Base-by-base conservation (phyloP, 2,888 invertebrate species). In the Drosophila neotestacea region DNA sequence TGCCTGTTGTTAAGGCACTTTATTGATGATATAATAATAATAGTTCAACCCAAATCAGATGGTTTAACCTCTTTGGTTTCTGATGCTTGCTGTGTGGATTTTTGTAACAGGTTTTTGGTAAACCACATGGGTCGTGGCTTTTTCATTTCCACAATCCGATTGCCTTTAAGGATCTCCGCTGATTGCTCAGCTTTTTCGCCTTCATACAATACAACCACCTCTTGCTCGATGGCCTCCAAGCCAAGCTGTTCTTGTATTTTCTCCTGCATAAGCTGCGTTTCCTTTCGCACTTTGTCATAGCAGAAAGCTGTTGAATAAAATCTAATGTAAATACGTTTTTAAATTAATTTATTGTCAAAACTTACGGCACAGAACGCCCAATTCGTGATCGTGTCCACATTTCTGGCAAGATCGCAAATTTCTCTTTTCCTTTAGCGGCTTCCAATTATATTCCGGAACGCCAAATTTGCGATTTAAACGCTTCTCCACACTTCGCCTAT, bases 41-140 rank as follows among this genome's bases (percentile, higher is more conserved):
- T 38, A 30, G 28, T 3, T 56, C 94, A 96, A 68, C 95, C 96
- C 87, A 96, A 93, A 83, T 96, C 94, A 47, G 94, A 94, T 38
- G 96, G 96, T 91, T 96, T 96, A 0, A 96, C 94, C 92, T 96
- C 95, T 75, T 94, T 95, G 0, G 96, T 94, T 39, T 83, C 84
- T 0, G 88, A 75, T 42, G 95, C 94, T 75, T 95, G 94, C 81
- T 96, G 95, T 16, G 96, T 96, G 0, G 96, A 94, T 90, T 95
- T 95, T 90, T 97, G 95, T 22, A 97, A 92, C 54, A 98, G 93
- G 93, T 97, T 97, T 85, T 95, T 95, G 78, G 96, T 95, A 90
- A 98, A 98, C 98, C 98, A 98, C 42, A 94, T 93, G 4, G 98
- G 98, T 72, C 98, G 94, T 63, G 95, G 94, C 91, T 96, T 97